Evolutionary conservation across 2,113 vertebrate species (phyloP).

Genomic region (Barnardius zonarius): DNA sequence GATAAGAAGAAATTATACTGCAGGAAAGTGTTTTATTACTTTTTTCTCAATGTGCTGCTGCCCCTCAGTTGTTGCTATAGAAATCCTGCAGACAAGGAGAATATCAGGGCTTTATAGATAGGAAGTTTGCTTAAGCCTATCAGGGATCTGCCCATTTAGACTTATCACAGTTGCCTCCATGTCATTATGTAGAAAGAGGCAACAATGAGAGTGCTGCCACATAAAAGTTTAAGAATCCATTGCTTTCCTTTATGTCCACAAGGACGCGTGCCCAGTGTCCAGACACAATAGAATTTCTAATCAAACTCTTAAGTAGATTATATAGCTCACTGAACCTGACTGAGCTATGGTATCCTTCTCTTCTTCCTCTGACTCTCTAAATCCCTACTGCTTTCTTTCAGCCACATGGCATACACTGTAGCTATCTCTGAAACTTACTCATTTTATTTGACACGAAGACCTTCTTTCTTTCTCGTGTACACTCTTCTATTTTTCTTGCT

Average conservation of each 20-base stretch:
- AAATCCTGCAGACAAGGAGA: background rate
- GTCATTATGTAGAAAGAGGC: background rate
- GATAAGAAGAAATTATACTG: conserved; percentile 1
- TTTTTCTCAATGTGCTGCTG: background rate
- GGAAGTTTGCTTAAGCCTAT: conserved; percentile 8
- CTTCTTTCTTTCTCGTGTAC: background rate
- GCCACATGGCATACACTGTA: background rate
- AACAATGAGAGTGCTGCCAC: background rate
- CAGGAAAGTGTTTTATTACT: background rate
- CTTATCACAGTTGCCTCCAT: background rate
- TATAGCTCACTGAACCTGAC: background rate
- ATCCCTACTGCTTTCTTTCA: background rate
- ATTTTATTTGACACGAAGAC: background rate
- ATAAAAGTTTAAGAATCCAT: background rate
- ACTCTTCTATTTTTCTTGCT: background rate
- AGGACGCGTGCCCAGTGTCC: background rate
- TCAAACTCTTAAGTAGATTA: conserved; percentile 44
- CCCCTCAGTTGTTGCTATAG: conserved; percentile 1
- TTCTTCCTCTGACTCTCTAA: background rate
- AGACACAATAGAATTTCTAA: background rate
- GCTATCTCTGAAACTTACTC: background rate
- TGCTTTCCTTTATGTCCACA: background rate
- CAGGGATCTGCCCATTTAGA: background rate
- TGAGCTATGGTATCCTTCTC: background rate
- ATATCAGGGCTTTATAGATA: background rate